A percentile compares a stretch with the other conserved stretches of the same genome.
Conservation (phyloP, 2,888 invertebrate genomes). For the Melieria crassipennis region DNA sequence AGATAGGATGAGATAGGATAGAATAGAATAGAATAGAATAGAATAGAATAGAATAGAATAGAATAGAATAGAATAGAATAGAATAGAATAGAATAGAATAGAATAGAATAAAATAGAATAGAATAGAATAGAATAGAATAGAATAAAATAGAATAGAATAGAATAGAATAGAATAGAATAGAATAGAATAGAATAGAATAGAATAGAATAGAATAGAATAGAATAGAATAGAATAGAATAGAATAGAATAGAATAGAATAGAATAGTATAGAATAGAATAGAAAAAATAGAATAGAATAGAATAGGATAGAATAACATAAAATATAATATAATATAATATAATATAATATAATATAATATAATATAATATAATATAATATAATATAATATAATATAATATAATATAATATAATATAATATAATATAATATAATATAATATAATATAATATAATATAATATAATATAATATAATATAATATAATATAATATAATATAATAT, state of each 20-base stretch:
- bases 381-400: too few relatives aligned
- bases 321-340: too few relatives aligned
- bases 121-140: background rate
- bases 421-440: background rate
- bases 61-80: background rate
- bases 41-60: background rate
- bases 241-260: background rate
- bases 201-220: background rate
- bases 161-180: background rate
- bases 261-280: too few relatives aligned
- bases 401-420: too few relatives aligned
- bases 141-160: too few relatives aligned
- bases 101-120: background rate
- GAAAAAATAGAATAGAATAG: too few relatives aligned
- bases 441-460: background rate
- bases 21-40: background rate
- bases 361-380: too few relatives aligned
- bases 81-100: background rate
- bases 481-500: too few relatives aligned
- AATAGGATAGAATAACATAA: background rate
- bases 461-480: too few relatives aligned
- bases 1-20: background rate
- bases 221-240: background rate
- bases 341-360: too few relatives aligned
- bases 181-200: background rate